Conservation (phyloP, 2,797 vertebrate species). For the Sebastes hubbsi region DNA sequence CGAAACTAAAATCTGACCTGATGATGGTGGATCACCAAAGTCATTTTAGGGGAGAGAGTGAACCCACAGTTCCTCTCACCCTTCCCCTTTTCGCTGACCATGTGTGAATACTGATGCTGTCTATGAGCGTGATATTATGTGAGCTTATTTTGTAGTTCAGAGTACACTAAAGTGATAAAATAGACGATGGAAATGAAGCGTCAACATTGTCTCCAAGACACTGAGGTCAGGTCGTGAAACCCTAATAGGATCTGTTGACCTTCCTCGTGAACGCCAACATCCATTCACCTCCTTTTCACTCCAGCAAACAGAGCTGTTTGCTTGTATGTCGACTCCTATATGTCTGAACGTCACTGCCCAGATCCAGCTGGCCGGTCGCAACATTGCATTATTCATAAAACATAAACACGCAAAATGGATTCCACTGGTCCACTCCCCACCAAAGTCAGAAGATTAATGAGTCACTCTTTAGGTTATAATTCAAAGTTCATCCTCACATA, state of each 20-base stretch:
- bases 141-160: background rate
- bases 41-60: background rate
- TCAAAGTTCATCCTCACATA: constrained; percentile 91
- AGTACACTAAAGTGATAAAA: background rate
- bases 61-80: background rate
- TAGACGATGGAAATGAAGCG: background rate
- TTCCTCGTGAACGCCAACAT: constrained; percentile 54
- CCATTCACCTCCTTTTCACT: constrained; percentile 51
- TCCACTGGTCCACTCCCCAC: constrained; percentile 79
- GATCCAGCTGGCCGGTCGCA: constrained; percentile 81
- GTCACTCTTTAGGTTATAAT: constrained; percentile 89
- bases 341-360: constrained; percentile 68
- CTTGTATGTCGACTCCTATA: constrained; percentile 66
- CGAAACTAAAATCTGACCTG: background rate
- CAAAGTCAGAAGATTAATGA: constrained; percentile 89
- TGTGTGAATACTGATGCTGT: background rate
- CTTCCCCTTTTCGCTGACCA: background rate
- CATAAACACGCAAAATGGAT: constrained; percentile 80
- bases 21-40: background rate
- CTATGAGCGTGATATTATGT: background rate
- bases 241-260: constrained; percentile 62
- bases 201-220: background rate
- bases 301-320: constrained; percentile 77
- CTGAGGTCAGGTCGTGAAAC: constrained; percentile 42
- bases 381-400: constrained; percentile 87